Conservation (phyloP, 2,888 invertebrate genomes). For the Petrophora chlorosata region DNA sequence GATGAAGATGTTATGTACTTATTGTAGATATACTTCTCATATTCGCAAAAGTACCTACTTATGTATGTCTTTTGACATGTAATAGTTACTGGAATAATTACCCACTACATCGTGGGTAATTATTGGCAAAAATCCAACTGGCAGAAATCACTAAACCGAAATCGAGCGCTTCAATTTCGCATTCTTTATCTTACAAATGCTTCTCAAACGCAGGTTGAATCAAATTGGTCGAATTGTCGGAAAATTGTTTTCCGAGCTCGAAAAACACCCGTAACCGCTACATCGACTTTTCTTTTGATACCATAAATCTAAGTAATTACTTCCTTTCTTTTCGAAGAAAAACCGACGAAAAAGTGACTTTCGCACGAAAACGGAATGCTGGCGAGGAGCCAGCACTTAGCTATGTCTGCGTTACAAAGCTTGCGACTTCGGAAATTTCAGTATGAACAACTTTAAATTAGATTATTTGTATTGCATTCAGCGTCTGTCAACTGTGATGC, state of each 20-base stretch:
- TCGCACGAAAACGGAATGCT: constrained; percentile 62
- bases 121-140: neutral
- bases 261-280: constrained; percentile 39
- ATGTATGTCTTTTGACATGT: too few species aligned
- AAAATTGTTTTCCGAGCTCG: constrained; percentile 28
- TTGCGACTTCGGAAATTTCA: constrained; percentile 29
- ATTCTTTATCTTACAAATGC: constrained; percentile 14
- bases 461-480: constrained; percentile 30
- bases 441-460: constrained; percentile 23
- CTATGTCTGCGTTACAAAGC: constrained; percentile 54
- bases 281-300: constrained; percentile 53
- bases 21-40: too few species aligned
- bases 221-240: constrained; percentile 31
- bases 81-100: too few species aligned
- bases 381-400: constrained; percentile 61
- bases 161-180: constrained; percentile 12
- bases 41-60: too few species aligned
- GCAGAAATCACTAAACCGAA: constrained; percentile 14
- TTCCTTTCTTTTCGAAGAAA: constrained; percentile 66
- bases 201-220: constrained; percentile 24
- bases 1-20: too few species aligned
- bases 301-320: constrained; percentile 78
- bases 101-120: too few species aligned
- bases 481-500: constrained; percentile 19
- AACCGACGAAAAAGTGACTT: constrained; percentile 61